These are phyloP conservation scores for Patella ulyssiponensis DNA, from an alignment of 2,888 invertebrate species.

Conservation along the genomic window DNA sequence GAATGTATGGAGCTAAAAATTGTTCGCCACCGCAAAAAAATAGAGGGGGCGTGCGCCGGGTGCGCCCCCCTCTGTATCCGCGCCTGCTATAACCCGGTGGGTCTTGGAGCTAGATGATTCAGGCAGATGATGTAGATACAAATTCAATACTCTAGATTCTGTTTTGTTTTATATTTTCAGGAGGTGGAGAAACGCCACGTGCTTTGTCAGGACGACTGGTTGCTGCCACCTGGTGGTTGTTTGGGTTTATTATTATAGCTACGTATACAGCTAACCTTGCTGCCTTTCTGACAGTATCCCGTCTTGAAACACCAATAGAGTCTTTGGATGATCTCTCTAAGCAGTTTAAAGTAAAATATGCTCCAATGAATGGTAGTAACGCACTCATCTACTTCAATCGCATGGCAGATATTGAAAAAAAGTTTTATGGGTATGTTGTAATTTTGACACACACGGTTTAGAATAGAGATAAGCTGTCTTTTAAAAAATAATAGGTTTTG, in stretches of 20 bases:
- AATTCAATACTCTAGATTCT: too few species aligned
- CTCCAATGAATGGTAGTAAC: constrained; percentile 88
- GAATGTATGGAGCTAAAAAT: too few species aligned
- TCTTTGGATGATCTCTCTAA: constrained; percentile 93
- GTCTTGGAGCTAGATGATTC: too few species aligned
- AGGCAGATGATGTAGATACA: too few species aligned
- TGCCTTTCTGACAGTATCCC: constrained; percentile 91
- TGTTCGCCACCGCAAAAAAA: too few species aligned
- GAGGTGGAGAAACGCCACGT: constrained; percentile 76
- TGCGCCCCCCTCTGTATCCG: too few species aligned
- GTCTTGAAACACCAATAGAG: constrained; percentile 92
- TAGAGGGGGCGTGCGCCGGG: too few species aligned
- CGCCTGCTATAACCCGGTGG: too few species aligned
- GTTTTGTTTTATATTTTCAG: constrained; percentile 37
- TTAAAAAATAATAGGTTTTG: too few species aligned
- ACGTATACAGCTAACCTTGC: constrained; percentile 98
- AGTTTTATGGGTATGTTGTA: constrained; percentile 90
- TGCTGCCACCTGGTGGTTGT: constrained; percentile 99
- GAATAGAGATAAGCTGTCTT: too few species aligned
- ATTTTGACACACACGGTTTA: not conserved
- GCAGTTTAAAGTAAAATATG: constrained; percentile 96
- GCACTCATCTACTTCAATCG: constrained; percentile 95
- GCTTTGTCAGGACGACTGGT: constrained; percentile 94
- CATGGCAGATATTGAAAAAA: constrained; percentile 95
- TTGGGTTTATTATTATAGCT: constrained; percentile 98